Evolutionary conservation across 2,797 vertebrate genomes (phyloP).

Genomic region (Gorsachius magnificus): DNA sequence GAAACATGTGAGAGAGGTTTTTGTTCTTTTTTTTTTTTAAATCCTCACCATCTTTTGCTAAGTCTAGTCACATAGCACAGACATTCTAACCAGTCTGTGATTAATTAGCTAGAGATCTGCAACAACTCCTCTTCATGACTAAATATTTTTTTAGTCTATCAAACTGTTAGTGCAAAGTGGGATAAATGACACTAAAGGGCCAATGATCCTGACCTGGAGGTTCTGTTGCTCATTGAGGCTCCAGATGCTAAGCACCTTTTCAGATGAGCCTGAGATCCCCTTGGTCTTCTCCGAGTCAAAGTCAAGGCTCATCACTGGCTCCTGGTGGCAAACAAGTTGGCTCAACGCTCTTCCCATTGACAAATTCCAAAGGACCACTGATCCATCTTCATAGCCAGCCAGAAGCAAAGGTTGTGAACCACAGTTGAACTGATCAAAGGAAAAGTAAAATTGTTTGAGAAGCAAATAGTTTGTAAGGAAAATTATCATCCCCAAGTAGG

Average conservation of each 20-base stretch:
- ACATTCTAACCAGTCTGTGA: conserved; percentile 84
- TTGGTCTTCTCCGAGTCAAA: conserved; percentile 84
- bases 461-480: neutral
- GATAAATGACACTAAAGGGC: conserved; percentile 72
- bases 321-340: conserved; percentile 81
- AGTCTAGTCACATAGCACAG: conserved; percentile 71
- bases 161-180: conserved; percentile 78
- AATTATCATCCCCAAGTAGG: neutral
- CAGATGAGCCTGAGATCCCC: conserved; percentile 91
- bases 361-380: conserved; percentile 90
- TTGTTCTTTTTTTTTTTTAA: neutral
- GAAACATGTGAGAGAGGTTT: conserved; percentile 61
- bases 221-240: conserved; percentile 85
- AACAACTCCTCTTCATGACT: conserved; percentile 85
- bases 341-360: conserved; percentile 81
- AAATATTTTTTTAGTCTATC: conserved; percentile 87
- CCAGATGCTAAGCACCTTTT: conserved; percentile 89
- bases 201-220: conserved; percentile 87
- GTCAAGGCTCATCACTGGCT: conserved; percentile 94
- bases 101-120: conserved; percentile 85
- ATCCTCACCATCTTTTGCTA: conserved; percentile 63
- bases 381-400: conserved; percentile 94
- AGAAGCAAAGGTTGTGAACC: conserved; percentile 83
- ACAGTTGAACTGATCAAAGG: conserved; percentile 72
- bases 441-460: neutral